Base-by-base conservation (phyloP, 2,797 vertebrate genomes). In the Chrysocyon brachyurus region DNA sequence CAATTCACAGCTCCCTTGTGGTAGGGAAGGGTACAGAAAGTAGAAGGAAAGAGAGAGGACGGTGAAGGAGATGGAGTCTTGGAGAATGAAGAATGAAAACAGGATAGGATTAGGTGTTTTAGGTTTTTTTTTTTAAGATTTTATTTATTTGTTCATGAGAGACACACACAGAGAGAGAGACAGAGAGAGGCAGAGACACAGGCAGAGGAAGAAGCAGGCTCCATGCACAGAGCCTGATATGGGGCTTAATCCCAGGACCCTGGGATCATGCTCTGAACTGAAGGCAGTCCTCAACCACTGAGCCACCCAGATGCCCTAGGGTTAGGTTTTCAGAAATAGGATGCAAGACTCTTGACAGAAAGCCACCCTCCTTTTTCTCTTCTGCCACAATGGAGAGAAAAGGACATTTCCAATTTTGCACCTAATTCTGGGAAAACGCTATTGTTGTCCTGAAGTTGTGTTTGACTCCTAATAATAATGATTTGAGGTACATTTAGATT, bases 381-480 rank as follows among this genome's bases (percentile, higher is more conserved):
- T 90, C 73, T 63, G 73, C 56, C 24, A 33, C 4, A 22, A 12
- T 1, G 2, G 11, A 16, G 40, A 78, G 49, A 63, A 90, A 95
- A 49, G 28, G 59, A 14, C 46, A 52, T 31, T 89, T 91, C 26
- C 40, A 89, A 36, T 63, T 94, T 75, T 57, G 22, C 4, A 14
- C 40, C 68, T 46, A 33, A 77, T 61, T 93, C 57, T 92, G 61
- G 91, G 64, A 90, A 95, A 90, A 84, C 8, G 68, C 19, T 54
- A 40, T 9, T 84, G 6, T 33, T 73, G 49, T 40, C 63, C 28
- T 46, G 1, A 46, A 56, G 26, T 66, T 22, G 12, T 59, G 21
- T 75, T 83, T 84, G 56, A 70, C 16, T 22, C 5, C 46, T 56
- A 63, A 57, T 86, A 89, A 64, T 73, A 82, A 89, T 16, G 66